Percentiles rank a stretch among this genome's conserved stretches.
phyloP scores from a whole-genome alignment of 2,888 invertebrate genomes.

The Caenorhabditis sp. region DNA sequence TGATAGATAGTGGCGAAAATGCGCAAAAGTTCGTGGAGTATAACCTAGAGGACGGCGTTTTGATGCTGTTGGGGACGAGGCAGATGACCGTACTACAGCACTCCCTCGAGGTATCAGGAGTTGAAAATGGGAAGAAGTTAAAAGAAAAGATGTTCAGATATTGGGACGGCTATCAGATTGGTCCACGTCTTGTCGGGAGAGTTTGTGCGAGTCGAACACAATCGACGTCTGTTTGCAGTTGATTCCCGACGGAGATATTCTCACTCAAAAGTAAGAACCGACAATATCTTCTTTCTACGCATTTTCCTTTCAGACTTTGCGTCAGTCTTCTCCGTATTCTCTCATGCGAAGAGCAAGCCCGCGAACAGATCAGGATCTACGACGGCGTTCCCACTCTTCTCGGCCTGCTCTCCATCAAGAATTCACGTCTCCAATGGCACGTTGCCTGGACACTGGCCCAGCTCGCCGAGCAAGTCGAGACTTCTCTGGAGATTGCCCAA shows the following conservation, averaged over 20 bases:
- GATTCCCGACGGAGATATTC: constrained; percentile 64
- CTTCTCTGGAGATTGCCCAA: constrained; percentile 79
- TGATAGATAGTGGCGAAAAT: constrained; percentile 48
- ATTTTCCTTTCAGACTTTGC: constrained; percentile 54
- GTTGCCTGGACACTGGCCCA: constrained; percentile 81
- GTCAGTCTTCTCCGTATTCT: constrained; percentile 68
- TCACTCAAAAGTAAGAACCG: constrained; percentile 69
- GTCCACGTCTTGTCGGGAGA: constrained; percentile 53
- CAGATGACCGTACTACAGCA: constrained; percentile 60
- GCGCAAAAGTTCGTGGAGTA: constrained; percentile 56
- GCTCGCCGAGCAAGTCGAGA: constrained; percentile 80
- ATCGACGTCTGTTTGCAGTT: constrained; percentile 67
- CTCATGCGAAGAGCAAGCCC: constrained; percentile 66
- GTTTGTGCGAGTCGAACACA: constrained; percentile 66
- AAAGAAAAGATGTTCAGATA: constrained; percentile 31
- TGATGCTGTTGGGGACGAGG: constrained; percentile 36
- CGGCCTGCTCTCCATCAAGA: constrained; percentile 80
- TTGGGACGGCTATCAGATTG: constrained; percentile 65
- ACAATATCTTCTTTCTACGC: background rate
- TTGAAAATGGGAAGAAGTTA: background rate
- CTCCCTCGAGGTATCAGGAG: constrained; percentile 49
- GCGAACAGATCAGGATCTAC: constrained; percentile 69
- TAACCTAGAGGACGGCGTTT: constrained; percentile 33
- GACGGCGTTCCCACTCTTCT: constrained; percentile 68
- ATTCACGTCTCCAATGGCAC: constrained; percentile 80